Conservation (phyloP, 2,797 vertebrate species). For the Pipistrellus nathusii region DNA sequence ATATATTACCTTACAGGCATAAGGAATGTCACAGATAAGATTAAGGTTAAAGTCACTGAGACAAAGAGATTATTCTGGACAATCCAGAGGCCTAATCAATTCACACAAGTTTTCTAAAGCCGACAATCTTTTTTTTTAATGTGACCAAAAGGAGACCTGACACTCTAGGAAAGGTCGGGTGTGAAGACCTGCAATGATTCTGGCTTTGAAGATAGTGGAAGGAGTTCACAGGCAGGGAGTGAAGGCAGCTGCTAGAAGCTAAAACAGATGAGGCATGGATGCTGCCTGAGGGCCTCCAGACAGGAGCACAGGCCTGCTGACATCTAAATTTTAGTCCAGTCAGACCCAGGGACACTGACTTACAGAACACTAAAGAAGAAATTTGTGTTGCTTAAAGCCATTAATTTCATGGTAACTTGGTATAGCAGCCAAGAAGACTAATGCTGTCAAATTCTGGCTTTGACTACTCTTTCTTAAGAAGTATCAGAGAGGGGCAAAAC, state of each 20-base stretch:
- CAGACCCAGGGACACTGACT: background rate
- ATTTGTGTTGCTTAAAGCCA: background rate
- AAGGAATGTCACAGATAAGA: background rate
- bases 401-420: background rate
- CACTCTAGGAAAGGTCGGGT: background rate
- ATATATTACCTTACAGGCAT: background rate
- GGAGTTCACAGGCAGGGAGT: background rate
- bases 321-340: background rate
- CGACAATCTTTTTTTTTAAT: background rate
- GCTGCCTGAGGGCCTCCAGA: background rate
- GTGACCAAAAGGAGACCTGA: background rate
- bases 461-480: background rate
- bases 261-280: background rate
- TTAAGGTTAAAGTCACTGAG: background rate
- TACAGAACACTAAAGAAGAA: background rate
- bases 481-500: background rate
- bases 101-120: background rate
- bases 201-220: background rate
- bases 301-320: background rate
- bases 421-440: background rate
- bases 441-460: background rate
- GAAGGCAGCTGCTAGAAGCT: background rate
- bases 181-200: background rate
- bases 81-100: background rate
- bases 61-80: background rate